phyloP scores from a whole-genome alignment of 2,113 vertebrate genomes.

The Rhegmatorhina hoffmannsi region DNA sequence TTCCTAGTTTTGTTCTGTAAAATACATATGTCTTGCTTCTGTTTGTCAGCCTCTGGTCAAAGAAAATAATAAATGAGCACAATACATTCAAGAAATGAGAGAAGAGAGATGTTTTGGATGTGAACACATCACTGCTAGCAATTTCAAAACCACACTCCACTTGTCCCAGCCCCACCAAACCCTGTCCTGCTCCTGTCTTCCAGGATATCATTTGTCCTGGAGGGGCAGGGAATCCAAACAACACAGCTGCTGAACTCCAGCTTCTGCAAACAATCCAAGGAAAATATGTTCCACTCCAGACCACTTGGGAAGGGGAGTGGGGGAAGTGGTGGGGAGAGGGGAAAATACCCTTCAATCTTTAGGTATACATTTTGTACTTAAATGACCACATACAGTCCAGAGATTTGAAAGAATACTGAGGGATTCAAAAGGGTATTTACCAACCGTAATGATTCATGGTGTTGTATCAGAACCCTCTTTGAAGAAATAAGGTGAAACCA shows the following conservation, averaged over 20 bases:
- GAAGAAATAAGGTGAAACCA: background rate
- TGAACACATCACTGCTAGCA: background rate
- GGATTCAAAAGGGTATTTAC: background rate
- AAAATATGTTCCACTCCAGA: constrained; percentile 37
- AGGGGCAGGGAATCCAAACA: background rate
- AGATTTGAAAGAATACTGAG: background rate
- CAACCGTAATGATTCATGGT: background rate
- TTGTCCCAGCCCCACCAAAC: background rate
- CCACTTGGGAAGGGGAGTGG: background rate
- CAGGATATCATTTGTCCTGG: background rate
- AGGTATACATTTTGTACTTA: background rate
- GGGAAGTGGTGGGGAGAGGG: background rate
- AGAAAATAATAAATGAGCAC: background rate
- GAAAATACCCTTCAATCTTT: background rate
- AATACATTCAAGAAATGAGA: background rate
- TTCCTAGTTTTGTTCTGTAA: background rate
- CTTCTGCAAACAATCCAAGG: constrained; percentile 24
- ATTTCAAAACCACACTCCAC: background rate
- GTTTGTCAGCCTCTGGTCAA: background rate
- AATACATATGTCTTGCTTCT: background rate
- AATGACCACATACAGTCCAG: background rate
- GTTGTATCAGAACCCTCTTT: background rate
- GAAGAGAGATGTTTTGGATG: background rate
- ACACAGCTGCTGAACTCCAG: background rate
- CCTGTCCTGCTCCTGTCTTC: background rate